Conservation (phyloP, 1,140 invertebrate genomes). For the Cyclina sinensis region DNA sequence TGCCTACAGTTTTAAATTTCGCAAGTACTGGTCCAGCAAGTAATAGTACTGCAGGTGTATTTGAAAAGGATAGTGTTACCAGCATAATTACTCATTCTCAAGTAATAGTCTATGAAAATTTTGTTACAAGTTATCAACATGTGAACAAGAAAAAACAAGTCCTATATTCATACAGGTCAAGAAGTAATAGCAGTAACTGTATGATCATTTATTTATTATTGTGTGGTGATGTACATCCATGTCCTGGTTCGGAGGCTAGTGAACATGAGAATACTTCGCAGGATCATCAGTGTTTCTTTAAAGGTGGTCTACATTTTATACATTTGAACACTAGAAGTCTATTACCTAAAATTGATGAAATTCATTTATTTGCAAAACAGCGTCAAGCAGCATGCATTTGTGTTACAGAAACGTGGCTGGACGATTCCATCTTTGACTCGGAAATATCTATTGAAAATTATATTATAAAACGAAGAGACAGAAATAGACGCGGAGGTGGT, state of each 20-base stretch:
- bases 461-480: neutral
- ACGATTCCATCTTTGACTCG: neutral
- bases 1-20: too few relatives aligned
- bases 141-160: neutral
- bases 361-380: neutral
- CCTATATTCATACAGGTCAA: too few relatives aligned
- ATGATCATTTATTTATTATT: neutral
- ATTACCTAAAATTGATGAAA: constrained; percentile 22
- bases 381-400: neutral
- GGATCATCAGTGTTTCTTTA: neutral
- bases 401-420: constrained; percentile 31
- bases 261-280: neutral
- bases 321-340: constrained; percentile 21
- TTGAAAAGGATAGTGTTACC: too few relatives aligned
- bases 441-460: constrained; percentile 9
- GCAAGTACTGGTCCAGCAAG: too few relatives aligned
- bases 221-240: neutral
- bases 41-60: too few relatives aligned
- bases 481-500: constrained; percentile 8
- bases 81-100: too few relatives aligned
- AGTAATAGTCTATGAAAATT: neutral
- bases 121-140: neutral
- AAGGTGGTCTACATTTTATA: constrained; percentile 33
- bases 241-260: neutral
- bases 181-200: neutral